These are phyloP conservation scores for Parauchenoglanis punctatus DNA, from an alignment of 2,797 vertebrate genomes.

Conservation along the genomic window DNA sequence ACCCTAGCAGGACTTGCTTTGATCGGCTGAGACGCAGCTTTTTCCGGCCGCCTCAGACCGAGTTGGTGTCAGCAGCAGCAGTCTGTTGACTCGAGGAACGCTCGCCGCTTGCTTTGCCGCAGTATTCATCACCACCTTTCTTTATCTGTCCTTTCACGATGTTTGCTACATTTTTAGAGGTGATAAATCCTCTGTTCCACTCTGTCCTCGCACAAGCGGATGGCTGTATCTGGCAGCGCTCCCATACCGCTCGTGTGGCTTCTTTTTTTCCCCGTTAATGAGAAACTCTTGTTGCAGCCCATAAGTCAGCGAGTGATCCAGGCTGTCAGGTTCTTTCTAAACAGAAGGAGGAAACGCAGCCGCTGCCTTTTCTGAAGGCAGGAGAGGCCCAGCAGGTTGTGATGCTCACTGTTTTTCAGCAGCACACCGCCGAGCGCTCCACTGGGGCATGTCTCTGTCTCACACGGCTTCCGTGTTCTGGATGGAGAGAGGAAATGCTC, in stretches of 20 bases:
- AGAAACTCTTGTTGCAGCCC: conserved; percentile 1
- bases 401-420: conserved; percentile 25
- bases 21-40: neutral
- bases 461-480: conserved; percentile 9
- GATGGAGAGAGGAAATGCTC: conserved; percentile 13
- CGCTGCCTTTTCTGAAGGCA: conserved; percentile 2
- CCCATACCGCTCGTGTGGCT: neutral
- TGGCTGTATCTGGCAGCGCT: conserved; percentile 15
- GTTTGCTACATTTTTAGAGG: neutral
- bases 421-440: conserved; percentile 1
- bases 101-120: neutral
- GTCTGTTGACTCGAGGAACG: neutral
- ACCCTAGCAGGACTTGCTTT: neutral
- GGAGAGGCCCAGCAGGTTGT: conserved; percentile 32
- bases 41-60: neutral
- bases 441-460: conserved; percentile 5
- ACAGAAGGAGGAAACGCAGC: neutral
- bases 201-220: neutral
- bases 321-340: neutral
- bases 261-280: neutral
- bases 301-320: conserved; percentile 3
- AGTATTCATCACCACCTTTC: conserved; percentile 19
- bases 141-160: neutral
- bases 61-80: too few relatives aligned
- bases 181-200: conserved; percentile 16